phyloP scores from a whole-genome alignment of 1,140 invertebrate species.

The Calliopsis andreniformis region DNA sequence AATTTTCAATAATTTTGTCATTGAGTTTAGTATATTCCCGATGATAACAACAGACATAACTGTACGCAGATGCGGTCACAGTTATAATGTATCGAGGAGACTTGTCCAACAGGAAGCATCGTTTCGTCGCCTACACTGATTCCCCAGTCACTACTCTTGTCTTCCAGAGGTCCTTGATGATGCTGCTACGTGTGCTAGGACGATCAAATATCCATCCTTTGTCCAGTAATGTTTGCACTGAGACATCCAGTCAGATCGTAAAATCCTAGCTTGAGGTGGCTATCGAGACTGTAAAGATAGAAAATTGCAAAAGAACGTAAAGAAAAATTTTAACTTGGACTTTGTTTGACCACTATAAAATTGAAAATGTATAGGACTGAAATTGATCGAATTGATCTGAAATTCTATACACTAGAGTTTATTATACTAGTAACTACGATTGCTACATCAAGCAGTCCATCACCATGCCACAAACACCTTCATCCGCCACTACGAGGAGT shows the following conservation, averaged over 20 bases:
- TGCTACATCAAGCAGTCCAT: too few relatives aligned
- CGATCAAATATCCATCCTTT: not conserved
- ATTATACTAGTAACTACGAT: too few relatives aligned
- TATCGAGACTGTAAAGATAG: too few relatives aligned
- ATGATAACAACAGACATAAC: not conserved
- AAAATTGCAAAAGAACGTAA: too few relatives aligned
- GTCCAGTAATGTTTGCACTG: not conserved
- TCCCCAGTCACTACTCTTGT: not conserved
- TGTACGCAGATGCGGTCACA: not conserved
- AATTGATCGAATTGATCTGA: too few relatives aligned
- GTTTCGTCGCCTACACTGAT: slow-evolving; percentile 9
- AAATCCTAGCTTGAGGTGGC: too few relatives aligned
- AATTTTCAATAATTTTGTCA: slow-evolving; percentile 18
- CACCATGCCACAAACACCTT: not conserved
- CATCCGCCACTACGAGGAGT: not conserved
- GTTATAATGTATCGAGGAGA: not conserved
- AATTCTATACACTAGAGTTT: too few relatives aligned
- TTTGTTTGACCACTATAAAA: too few relatives aligned
- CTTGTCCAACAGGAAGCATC: slow-evolving; percentile 6
- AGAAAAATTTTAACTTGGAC: too few relatives aligned
- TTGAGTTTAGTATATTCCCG: not conserved
- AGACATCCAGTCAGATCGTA: not conserved
- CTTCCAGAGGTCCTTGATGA: not conserved
- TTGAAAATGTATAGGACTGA: too few relatives aligned
- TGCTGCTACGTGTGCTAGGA: too few relatives aligned